Percentiles rank a stretch among this genome's conserved stretches.
Conservation (phyloP, 2,113 vertebrate species). For the Marmota monax region DNA sequence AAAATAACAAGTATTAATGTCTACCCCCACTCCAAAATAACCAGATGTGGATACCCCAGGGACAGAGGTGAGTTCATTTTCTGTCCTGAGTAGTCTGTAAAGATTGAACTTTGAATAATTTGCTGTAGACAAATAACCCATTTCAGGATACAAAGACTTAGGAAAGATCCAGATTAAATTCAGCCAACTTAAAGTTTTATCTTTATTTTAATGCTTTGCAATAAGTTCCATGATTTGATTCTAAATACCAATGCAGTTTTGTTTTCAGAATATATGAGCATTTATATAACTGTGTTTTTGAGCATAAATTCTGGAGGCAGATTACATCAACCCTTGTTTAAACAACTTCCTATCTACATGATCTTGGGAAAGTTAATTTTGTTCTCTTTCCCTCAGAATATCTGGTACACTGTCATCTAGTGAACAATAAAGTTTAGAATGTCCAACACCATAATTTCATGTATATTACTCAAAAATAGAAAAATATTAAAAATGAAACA, state of each 20-base stretch:
- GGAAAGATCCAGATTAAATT: not conserved
- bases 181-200: not conserved
- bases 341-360: not conserved
- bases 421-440: not conserved
- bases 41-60: not conserved
- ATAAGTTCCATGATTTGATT: not conserved
- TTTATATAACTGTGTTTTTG: not conserved
- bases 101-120: not conserved
- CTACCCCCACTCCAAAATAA: not conserved
- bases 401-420: not conserved
- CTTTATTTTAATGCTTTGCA: not conserved
- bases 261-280: not conserved
- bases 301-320: not conserved
- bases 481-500: not conserved
- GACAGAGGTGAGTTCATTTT: not conserved
- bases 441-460: not conserved
- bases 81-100: not conserved
- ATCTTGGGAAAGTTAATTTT: not conserved
- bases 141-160: not conserved
- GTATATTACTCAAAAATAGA: not conserved
- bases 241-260: not conserved
- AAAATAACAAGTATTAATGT: not conserved
- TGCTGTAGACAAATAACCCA: not conserved
- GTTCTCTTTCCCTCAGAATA: not conserved
- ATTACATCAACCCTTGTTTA: not conserved